These are phyloP conservation scores for Caradrina clavipalpis DNA, from an alignment of 2,888 invertebrate genomes.

Conservation along the genomic window DNA sequence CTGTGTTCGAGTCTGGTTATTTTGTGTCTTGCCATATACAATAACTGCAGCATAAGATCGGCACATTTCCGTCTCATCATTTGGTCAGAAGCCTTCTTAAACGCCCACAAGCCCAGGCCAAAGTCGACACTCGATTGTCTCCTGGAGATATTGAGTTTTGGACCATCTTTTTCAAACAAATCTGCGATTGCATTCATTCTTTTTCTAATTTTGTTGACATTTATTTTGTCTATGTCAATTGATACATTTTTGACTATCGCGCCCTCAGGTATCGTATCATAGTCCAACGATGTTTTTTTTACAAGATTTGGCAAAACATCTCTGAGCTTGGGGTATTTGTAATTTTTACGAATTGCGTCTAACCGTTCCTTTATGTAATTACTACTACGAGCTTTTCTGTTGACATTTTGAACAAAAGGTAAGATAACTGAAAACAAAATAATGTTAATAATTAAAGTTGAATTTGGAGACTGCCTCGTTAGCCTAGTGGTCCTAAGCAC, in stretches of 20 bases:
- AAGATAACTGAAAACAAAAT: slow-evolving; percentile 30
- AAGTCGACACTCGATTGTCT: slow-evolving; percentile 11
- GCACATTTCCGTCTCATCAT: slow-evolving; percentile 1
- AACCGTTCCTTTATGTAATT: slow-evolving; percentile 1
- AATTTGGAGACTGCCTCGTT: too few relatives aligned
- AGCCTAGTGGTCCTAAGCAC: too few relatives aligned
- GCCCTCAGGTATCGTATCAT: slow-evolving; percentile 1
- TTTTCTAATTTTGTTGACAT: slow-evolving; percentile 38
- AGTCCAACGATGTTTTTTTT: slow-evolving; percentile 19
- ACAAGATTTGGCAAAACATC: slow-evolving; percentile 41
- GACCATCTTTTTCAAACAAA: slow-evolving; percentile 20
- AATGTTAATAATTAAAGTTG: neutral
- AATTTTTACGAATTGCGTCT: slow-evolving; percentile 5
- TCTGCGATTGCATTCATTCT: slow-evolving; percentile 30
- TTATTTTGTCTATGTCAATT: slow-evolving; percentile 43
- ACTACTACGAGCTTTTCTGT: neutral
- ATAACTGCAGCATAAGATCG: slow-evolving; percentile 41
- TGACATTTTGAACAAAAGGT: slow-evolving; percentile 6
- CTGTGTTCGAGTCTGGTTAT: neutral
- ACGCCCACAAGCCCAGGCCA: fast-evolving
- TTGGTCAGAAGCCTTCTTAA: neutral
- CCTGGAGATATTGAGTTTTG: slow-evolving; percentile 12
- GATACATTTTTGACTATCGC: slow-evolving; percentile 29
- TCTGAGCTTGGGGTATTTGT: slow-evolving; percentile 40
- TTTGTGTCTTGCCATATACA: slow-evolving; percentile 52